Base-by-base conservation (phyloP, 2,888 invertebrate genomes). In the Morpho helenor region DNA sequence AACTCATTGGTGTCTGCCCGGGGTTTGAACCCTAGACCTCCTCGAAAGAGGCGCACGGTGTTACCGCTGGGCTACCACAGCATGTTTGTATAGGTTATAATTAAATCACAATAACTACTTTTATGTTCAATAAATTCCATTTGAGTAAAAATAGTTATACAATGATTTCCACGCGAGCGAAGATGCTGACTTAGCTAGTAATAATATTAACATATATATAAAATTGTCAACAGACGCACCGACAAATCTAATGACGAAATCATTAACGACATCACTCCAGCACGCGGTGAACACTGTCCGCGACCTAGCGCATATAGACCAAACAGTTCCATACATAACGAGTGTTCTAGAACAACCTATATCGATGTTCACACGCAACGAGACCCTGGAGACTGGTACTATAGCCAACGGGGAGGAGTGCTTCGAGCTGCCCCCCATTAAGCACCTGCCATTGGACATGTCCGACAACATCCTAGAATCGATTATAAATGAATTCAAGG, bases 371-470 rank as follows among this genome's bases (percentile, higher is more conserved):
- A 80, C 84, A 0, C 77, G 78, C 44, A 77, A 80, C 72, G 86
- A 85, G 57, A 62, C 68, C 39, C 68, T 74, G 65, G 91, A 78
- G 66, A 77, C 75, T 8, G 82, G 77, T 10, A 92, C 77, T 41
- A 69, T 76, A 0, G 82, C 90, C 8, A 92, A 91, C 69, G 95
- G 95, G 0, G 95, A 96, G 72, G 96, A 96, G 77, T 96, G 96
- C 63, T 92, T 94, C 71, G 96, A 95, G 79, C 76, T 94, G 51
- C 94, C 95, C 3, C 92, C 94, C 0, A 87, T 93, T 7, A 91
- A 91, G 66, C 80, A 85, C 5, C 74, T 93, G 0, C 87, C 91
- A 0, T 67, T 75, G 2, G 91, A 92, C 68, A 79, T 92, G 10
- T 79, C 88, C 0, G 77, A 74, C 8, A 80, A 85, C 59, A 84